These are phyloP conservation scores for Catalaphyllia jardinei DNA, from an alignment of 64 coral and sea anemone species.

Conservation along the genomic window DNA sequence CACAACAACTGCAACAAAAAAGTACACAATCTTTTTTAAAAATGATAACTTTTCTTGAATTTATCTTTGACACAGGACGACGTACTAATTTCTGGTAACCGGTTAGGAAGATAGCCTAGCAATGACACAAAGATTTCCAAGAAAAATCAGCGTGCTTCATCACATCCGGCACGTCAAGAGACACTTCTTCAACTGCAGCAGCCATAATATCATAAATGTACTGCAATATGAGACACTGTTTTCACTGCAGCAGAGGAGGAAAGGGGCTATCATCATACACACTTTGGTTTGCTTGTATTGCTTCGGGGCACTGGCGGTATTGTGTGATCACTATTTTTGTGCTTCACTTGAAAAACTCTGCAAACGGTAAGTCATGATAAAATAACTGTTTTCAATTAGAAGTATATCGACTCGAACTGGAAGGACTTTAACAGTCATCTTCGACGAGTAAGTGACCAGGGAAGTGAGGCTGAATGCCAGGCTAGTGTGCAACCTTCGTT, in stretches of 20 bases:
- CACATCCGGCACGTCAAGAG: conserved; percentile 43
- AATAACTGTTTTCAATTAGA: not conserved
- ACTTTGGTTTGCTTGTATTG: conserved; percentile 84
- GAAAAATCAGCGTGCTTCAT: conserved; percentile 67
- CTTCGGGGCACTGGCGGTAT: conserved; percentile 77
- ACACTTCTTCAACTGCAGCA: conserved; percentile 79
- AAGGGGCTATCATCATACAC: conserved; percentile 87
- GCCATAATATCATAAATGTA: conserved; percentile 77
- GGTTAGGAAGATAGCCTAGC: not conserved
- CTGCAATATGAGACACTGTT: conserved; percentile 94
- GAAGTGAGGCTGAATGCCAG: no score
- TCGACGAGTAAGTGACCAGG: no score
- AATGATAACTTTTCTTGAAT: not conserved
- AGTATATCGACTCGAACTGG: no score
- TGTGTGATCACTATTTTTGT: conserved; percentile 98
- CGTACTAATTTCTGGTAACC: not conserved
- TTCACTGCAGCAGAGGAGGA: conserved; percentile 74
- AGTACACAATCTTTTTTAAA: not conserved
- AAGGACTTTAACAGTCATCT: no score
- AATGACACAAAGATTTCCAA: conserved; percentile 55
- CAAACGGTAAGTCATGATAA: conserved; percentile 64
- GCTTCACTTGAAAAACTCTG: conserved; percentile 96
- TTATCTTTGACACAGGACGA: not conserved
- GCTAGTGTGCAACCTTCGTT: no score
- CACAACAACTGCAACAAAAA: not conserved